Base-by-base conservation (phyloP, 2,888 invertebrate genomes). In the Hydrotaea diabolus region DNA sequence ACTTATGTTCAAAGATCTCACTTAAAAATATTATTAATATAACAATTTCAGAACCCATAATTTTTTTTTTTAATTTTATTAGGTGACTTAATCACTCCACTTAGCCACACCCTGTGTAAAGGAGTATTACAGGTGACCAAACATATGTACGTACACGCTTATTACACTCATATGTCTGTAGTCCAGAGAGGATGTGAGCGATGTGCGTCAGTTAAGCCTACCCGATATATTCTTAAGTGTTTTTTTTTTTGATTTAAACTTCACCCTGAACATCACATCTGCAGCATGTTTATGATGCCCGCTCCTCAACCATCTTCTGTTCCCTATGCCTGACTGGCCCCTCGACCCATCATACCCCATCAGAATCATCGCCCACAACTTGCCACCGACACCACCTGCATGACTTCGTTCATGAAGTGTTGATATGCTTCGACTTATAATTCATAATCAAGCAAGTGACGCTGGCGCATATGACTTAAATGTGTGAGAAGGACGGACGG, bases 211-310 rank as follows among this genome's bases (percentile, higher is more conserved):
- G 31, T 66, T 39, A 66, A 66, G 15, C 9, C 31, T 23, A n/a
- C n/a, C 59, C 11, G 59, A 23, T 59, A 26, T 23, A 7, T 31
- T 7, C 31, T 31, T 31, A 31, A 4, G 31, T 31, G 2, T 2
- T 31, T 66, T 39, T 66, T 36, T 43, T 39, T 15, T 9, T 17
- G n/a, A 23, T 69, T 15, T 26, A 66, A 66, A 17, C 21, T 23
- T 69, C 39, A 46, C 23, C 46, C 23, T 69, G 7, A 69, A 23
- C 15, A 69, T 69, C 69, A 66, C 66, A 69, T 69, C 69, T 69
- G 69, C 21, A 69, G 46, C 13, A 46, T 4, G 43, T 69, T 23
- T 69, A 69, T 69, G 13, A 23, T 11, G 15, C 21, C 39, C 69
- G 39, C 23, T 46, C 69, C 69, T 19, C 9, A 46, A 15, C 43